Evolutionary conservation across 1,140 invertebrate species (phyloP), one percentile per base, ranked within the genome.

Genomic region (Charaxes varanes): DNA sequence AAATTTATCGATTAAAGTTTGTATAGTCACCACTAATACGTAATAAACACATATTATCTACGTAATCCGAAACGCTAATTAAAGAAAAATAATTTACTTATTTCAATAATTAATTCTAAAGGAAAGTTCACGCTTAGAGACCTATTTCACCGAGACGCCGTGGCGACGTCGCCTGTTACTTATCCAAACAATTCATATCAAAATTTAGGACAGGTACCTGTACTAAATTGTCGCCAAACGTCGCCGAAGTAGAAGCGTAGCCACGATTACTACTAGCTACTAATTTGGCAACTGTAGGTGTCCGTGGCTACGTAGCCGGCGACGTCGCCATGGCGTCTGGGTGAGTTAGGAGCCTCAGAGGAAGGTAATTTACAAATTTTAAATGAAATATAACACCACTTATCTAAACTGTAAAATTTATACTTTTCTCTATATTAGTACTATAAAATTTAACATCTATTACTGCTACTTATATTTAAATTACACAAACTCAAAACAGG

Each of bases 361-460:
- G 22, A 19, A 27, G 17, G 40, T 24, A 42, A 27, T 34, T 27
- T 42, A 27, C 31, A 42, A 16, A 42, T 46, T 6, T 43, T 40
- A 47, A 59, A 55, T 59, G 49, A 70, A 64, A 70, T 60, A 60
- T 63, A 62, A 53, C 52, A 55, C 58, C 19, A 41, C 64, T 61
- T 69, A 71, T 62, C 61, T 74, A 71, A 42, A 37, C 48, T 66
- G 62, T 70, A 74, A 66, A 74, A 71, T 71, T 65, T 67, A 64
- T 69, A 58, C 43, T 50, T 61, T 56, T 50, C 58, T 34, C 56
- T 58, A 57, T 52, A 16, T 59, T 52, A 50, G 48, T 51, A 36
- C 46, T 51, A 60, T 31, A 54, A 36, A 49, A 43, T 35, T 40
- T 52, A 47, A 15, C 30, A 47, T 59, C 54, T 35, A 36, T 52